phyloP scores from a whole-genome alignment of 2,888 invertebrate genomes.

The Nephrotoma flavescens region DNA sequence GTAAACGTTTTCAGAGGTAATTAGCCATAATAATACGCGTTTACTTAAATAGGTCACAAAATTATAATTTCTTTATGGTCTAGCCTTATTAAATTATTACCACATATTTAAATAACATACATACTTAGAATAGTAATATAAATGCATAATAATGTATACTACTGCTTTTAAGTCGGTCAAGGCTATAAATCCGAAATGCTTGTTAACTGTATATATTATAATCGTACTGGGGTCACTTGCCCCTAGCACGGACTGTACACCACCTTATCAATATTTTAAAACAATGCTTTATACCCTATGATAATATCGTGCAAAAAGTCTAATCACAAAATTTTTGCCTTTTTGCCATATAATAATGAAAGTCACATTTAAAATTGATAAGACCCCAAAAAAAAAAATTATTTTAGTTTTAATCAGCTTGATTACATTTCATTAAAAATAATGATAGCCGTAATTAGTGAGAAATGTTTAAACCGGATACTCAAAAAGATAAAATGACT shows the following conservation, averaged over 20 bases:
- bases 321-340: background rate
- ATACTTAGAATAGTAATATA: background rate
- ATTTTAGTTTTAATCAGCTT: background rate
- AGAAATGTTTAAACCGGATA: background rate
- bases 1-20: background rate
- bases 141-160: background rate
- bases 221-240: background rate
- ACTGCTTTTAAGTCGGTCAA: background rate
- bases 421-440: background rate
- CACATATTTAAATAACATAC: background rate
- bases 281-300: background rate
- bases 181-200: background rate
- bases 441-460: background rate
- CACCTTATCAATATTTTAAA: background rate
- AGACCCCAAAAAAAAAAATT: background rate
- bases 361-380: background rate
- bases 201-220: background rate
- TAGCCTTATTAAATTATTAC: background rate
- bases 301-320: background rate
- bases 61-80: background rate
- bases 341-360: background rate
- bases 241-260: background rate
- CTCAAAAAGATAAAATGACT: background rate
- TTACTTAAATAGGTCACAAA: background rate
- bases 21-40: background rate